phyloP scores from a whole-genome alignment of 2,797 vertebrate genomes.

The Myotis myotis region DNA sequence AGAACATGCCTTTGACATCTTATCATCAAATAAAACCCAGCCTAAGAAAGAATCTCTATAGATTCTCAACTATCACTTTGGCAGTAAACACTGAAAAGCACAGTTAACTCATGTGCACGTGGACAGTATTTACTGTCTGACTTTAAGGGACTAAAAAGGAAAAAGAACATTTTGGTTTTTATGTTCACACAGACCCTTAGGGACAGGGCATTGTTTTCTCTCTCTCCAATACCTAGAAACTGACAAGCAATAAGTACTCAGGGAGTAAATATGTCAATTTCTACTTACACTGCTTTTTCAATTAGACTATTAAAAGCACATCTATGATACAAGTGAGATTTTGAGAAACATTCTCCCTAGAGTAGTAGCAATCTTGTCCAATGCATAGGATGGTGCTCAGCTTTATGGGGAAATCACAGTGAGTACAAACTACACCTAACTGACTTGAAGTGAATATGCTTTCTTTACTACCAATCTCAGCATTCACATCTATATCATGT shows the following conservation, averaged over 20 bases:
- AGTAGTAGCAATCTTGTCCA: background rate
- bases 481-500: background rate
- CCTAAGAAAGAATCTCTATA: background rate
- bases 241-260: background rate
- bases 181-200: background rate
- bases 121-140: background rate
- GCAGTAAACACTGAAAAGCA: background rate
- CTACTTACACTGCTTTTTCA: background rate
- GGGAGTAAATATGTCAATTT: background rate
- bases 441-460: background rate
- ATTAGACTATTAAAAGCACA: background rate
- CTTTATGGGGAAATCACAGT: background rate
- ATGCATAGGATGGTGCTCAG: background rate
- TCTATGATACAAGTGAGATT: background rate
- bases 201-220: background rate
- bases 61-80: background rate
- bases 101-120: background rate
- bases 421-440: background rate
- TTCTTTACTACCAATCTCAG: background rate
- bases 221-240: background rate
- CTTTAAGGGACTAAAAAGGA: background rate
- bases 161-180: background rate
- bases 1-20: background rate
- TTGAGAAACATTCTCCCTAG: background rate
- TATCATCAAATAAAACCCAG: background rate